Base-by-base conservation (phyloP, 2,113 vertebrate species). In the Potamarius usumacintae region DNA sequence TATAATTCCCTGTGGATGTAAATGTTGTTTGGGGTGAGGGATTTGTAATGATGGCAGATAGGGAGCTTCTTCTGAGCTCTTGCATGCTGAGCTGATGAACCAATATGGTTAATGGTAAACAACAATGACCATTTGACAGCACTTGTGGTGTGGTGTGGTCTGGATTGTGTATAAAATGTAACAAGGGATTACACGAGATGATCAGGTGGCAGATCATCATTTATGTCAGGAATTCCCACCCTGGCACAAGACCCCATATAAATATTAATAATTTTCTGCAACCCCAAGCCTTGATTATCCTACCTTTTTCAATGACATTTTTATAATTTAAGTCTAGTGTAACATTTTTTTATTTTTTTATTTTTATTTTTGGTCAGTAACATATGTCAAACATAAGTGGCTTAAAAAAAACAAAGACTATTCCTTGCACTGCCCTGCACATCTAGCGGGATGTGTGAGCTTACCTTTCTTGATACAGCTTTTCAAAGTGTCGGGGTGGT, bases 1-100 rank as follows among this genome's bases (percentile, higher is more conserved):
- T 77, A 58, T 25, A 14, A 81, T 65, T 83, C 83, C 71, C 7
- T 67, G 90, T 93, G 89, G 92, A 93, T 92, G 88, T 92, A 92
- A 92, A 93, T 91, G 92, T 91, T 91, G 90, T 42, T 42, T 86
- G 86, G 84, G 83, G 50, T 83, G 72, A 17, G 8, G 17, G 4
- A 8, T 48, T 86, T 77, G 87, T 89, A 82, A 89, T 89, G 86
- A 18, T 83, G 67, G 85, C 60, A 77, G n/a, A 60, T 58, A 63
- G 48, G 25, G 57, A n/a, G 65, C 30, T 77, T 60, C 87, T 76
- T 80, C 82, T 85, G 85, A 85, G 83, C 60, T 57, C 85, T 87
- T 53, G 72, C 83, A 89, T 82, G 79, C 79, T 62, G 55, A 42
- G 57, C 4, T 81, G 27, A 81, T 62, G 57, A 80, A 53, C 78